These are phyloP conservation scores for Lacerta viridis DNA, from an alignment of 2,797 vertebrate species.

Conservation along the genomic window DNA sequence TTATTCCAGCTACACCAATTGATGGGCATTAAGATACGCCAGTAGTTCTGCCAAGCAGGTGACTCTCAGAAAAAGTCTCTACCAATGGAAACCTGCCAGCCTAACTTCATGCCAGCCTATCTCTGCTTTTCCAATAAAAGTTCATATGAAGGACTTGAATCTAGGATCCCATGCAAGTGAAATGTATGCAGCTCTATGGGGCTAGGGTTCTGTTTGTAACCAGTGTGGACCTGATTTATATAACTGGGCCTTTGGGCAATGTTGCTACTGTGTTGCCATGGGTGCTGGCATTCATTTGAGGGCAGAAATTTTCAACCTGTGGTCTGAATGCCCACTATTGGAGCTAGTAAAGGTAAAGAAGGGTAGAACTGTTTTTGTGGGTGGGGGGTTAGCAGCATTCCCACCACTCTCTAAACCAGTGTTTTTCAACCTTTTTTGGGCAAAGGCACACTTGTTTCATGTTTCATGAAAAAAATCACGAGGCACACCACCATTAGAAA, in stretches of 20 bases:
- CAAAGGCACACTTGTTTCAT: no score
- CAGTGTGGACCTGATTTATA: background rate
- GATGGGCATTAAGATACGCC: background rate
- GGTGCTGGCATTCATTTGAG: background rate
- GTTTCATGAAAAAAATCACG: no score
- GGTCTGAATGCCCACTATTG: slow-evolving; percentile 14
- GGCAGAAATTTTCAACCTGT: background rate
- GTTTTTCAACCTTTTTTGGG: no score
- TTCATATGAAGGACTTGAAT: background rate
- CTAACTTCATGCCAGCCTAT: background rate
- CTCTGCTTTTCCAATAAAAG: background rate
- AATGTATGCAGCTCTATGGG: no score
- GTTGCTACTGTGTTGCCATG: no score
- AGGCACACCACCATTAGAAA: no score
- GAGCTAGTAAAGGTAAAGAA: background rate
- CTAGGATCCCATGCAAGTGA: background rate
- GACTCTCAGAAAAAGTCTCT: background rate
- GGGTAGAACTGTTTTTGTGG: background rate
- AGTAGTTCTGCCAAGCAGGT: background rate
- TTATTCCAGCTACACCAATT: background rate
- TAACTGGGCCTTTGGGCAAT: background rate
- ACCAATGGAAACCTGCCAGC: background rate
- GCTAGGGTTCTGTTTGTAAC: background rate
- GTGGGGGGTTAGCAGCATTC: slow-evolving; percentile 14
- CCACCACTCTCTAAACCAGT: slow-evolving; percentile 29